Evolutionary conservation across 1,140 invertebrate species (phyloP), one percentile per base, ranked within the genome.

Genomic region (Heterodera schachtii): DNA sequence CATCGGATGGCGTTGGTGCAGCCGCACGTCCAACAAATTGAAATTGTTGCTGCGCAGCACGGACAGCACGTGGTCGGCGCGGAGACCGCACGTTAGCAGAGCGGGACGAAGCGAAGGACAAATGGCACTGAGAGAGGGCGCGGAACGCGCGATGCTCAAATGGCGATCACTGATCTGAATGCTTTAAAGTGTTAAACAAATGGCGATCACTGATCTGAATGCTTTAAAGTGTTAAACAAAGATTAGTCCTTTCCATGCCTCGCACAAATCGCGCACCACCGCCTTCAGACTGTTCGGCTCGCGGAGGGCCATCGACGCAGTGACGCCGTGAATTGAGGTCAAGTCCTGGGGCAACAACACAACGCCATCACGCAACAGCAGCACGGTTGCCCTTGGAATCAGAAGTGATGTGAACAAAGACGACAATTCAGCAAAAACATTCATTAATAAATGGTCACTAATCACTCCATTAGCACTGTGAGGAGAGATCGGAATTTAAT

Each of bases 321-420:
- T 82, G 43, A 87, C 71, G 31, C 75, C 86, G 60, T 86, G 79
- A 19, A 81, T 19, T 41, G 57, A 16, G 44, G 86, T 78, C 13
- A 85, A 21, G 52, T 86, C 85, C 6, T 46, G 41, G 19, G 85
- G 85, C 2, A 86, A 46, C 5, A 86, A 60, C 43, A 87, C 75
- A 69, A 86, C 75, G 11, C 79, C 85, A 66, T 84, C 83, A 21
- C 78, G 49, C 41, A 87, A 75, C n/a, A 86, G 74, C 60, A 85
- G 82, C 41, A 87, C 21, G 19, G 46, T 79, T 19, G 44, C 78
- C 49, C 78, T 31, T n/a, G 47, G 41, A 64, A 4, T 19, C 5
- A 64, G 11, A 19, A 64, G 19, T 19, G 13, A 64, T 19, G 19
- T 19, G 5, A 19, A 13, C 1, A 64, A 8, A 52, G 9, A 52